These are phyloP conservation scores for Mionectes macconnelli DNA, from an alignment of 2,113 vertebrate species.

Conservation along the genomic window DNA sequence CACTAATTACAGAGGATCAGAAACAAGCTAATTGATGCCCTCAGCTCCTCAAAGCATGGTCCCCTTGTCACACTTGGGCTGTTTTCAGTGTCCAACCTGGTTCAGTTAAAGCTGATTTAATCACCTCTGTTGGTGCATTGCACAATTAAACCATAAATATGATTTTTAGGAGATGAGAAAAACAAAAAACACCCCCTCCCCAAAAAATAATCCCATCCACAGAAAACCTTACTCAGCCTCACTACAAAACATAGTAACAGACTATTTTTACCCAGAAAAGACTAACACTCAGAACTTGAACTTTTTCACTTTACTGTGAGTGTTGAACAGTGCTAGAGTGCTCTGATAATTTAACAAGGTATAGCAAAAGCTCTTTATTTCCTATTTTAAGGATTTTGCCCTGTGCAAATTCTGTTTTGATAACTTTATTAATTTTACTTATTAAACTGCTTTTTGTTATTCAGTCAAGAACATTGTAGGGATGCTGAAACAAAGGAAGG, in stretches of 20 bases:
- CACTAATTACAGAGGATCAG: background rate
- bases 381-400: background rate
- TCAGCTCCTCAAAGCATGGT: background rate
- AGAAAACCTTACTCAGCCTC: background rate
- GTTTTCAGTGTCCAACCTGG: fast-evolving
- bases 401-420: background rate
- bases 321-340: background rate
- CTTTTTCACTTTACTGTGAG: background rate
- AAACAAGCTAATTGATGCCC: background rate
- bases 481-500: background rate
- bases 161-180: too few species aligned
- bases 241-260: background rate
- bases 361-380: background rate
- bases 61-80: background rate
- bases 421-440: background rate
- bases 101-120: background rate
- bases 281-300: background rate
- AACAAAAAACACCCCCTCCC: background rate
- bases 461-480: fast-evolving
- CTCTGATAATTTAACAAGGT: background rate
- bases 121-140: background rate
- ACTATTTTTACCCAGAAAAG: background rate
- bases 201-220: background rate
- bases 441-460: background rate
- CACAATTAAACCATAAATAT: background rate